Conservation (phyloP, 2,113 vertebrate species). For the Cavia porcellus region DNA sequence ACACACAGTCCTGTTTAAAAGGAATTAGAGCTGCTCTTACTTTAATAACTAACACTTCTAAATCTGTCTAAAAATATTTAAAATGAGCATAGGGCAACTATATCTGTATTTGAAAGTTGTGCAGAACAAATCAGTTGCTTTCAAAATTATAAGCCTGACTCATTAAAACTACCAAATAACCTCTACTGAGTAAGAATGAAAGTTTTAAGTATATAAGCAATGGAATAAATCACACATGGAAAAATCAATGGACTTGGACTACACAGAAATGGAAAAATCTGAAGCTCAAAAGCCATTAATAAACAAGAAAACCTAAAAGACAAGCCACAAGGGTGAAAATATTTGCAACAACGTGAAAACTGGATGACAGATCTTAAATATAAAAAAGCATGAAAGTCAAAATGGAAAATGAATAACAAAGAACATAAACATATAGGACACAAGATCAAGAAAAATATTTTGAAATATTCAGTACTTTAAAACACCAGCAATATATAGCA, state of each 20-base stretch:
- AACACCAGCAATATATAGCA: not conserved
- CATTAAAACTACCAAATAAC: constrained; percentile 51
- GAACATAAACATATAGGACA: constrained; percentile 38
- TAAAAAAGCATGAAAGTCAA: constrained; percentile 42
- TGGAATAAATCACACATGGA: constrained; percentile 58
- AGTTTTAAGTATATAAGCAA: constrained; percentile 60
- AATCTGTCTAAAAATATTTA: constrained; percentile 68
- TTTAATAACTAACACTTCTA: constrained; percentile 58
- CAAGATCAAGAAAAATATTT: constrained; percentile 18
- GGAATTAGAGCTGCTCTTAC: constrained; percentile 54
- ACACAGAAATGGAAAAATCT: constrained; percentile 13
- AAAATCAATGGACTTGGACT: constrained; percentile 58
- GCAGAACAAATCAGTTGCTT: constrained; percentile 53
- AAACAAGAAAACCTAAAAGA: constrained; percentile 47
- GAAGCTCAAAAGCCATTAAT: constrained; percentile 59
- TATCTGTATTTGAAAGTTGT: constrained; percentile 42
- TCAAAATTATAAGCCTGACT: constrained; percentile 49
- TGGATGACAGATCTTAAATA: not conserved
- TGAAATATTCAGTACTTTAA: constrained; percentile 27
- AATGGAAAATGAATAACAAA: constrained; percentile 18
- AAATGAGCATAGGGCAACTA: constrained; percentile 55
- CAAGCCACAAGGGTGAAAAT: constrained; percentile 29
- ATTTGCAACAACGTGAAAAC: constrained; percentile 58
- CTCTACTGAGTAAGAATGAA: constrained; percentile 46
- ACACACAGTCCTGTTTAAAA: constrained; percentile 37